Evolutionary conservation across 1,140 invertebrate genomes (phyloP).

Genomic region (Ganaspis sp.): DNA sequence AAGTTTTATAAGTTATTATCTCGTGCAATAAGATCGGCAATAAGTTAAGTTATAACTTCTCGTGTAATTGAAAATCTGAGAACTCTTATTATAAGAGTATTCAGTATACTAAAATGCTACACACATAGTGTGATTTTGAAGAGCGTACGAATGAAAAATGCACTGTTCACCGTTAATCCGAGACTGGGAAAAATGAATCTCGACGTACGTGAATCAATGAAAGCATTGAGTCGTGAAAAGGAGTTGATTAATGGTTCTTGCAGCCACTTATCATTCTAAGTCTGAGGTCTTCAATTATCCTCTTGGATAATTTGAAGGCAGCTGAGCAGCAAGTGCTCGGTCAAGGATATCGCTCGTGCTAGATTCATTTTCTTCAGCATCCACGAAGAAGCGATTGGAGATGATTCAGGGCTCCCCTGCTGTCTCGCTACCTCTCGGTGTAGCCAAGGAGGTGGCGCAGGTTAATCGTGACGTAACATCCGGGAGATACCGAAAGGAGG

Average conservation of each 20-base stretch:
- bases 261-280: conserved; percentile 4
- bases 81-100: too few species aligned
- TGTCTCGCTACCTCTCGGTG: not conserved
- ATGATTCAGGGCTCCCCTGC: not conserved
- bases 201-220: not conserved
- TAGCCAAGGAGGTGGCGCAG: conserved; percentile 47
- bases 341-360: conserved; percentile 10
- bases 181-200: not conserved
- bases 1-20: too few species aligned
- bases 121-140: too few species aligned
- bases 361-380: not conserved
- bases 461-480: conserved; percentile 69
- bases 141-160: too few species aligned
- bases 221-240: not conserved
- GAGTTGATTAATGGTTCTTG: conserved; percentile 1
- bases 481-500: conserved; percentile 56
- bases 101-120: too few species aligned
- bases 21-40: too few species aligned
- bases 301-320: conserved; percentile 2
- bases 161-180: too few species aligned
- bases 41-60: too few species aligned
- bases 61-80: too few species aligned
- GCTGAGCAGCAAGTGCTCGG: conserved; percentile 18
- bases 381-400: conserved; percentile 8
- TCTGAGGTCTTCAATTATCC: conserved; percentile 11